A percentile compares a stretch with the other conserved stretches of the same genome.
These are phyloP conservation scores for Catocala sponsa DNA, from an alignment of 2,888 invertebrate genomes.

Conservation along the genomic window DNA sequence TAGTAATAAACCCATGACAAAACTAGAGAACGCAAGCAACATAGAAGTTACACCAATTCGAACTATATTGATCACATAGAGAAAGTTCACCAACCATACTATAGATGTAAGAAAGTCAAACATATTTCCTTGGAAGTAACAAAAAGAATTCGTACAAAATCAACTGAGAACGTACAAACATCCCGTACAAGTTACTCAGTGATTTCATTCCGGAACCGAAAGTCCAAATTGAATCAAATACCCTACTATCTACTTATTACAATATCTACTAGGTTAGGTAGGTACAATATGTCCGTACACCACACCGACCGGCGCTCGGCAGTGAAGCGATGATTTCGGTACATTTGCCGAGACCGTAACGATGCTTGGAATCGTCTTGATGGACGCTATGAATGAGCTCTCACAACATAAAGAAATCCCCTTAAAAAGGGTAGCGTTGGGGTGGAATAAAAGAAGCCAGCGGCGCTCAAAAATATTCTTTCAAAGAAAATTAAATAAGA, in stretches of 20 bases:
- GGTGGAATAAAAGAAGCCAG: conserved; percentile 71
- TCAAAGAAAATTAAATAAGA: conserved; percentile 60
- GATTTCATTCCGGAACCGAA: conserved; percentile 53
- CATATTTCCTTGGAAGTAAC: conserved; percentile 36
- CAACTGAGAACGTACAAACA: conserved; percentile 41
- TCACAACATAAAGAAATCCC: conserved; percentile 89
- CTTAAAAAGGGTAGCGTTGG: conserved; percentile 87
- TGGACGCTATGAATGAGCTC: conserved; percentile 90
- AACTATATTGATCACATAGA: conserved; percentile 24
- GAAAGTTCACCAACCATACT: conserved; percentile 32
- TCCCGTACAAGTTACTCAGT: conserved; percentile 49
- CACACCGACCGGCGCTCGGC: conserved; percentile 69
- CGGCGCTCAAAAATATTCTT: conserved; percentile 55
- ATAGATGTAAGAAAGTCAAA: conserved; percentile 34
- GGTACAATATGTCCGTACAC: conserved; percentile 82
- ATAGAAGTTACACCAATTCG: neutral
- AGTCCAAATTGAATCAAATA: conserved; percentile 76
- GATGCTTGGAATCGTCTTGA: conserved; percentile 90
- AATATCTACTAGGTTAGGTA: conserved; percentile 68
- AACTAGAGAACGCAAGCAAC: neutral
- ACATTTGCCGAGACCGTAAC: conserved; percentile 90
- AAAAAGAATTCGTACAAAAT: conserved; percentile 45
- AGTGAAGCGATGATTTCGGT: conserved; percentile 87
- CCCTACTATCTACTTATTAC: conserved; percentile 66
- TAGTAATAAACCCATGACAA: neutral